Evolutionary conservation across 2,797 vertebrate species (phyloP), one percentile per base, ranked within the genome.

Genomic region (Nannoperca obscura): DNA sequence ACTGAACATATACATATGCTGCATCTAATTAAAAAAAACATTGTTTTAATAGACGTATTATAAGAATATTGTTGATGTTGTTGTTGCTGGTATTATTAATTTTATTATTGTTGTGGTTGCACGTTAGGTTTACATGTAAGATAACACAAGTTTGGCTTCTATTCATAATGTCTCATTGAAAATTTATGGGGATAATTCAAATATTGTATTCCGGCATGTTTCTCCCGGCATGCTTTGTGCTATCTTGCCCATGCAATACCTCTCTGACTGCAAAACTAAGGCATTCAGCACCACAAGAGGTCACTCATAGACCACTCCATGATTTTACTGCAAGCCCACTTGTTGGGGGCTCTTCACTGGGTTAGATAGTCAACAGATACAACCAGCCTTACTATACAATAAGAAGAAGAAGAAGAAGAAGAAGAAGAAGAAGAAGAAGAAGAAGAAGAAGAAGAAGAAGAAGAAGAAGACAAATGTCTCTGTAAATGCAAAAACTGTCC

Each of bases 191-290:
- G 20, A 46, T 7, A 50, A 76, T 86, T 85, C 53, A 82, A 80
- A 80, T 52, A 3, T 50, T 71, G 76, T 50, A 44, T 65, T 49
- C 36, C 42, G 22, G 44, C 22, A 40, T 49, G 34, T 55, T 59
- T 71, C 62, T 82, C 83, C 78, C 62, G 3, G 46, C 78, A 84
- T 85, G 83, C 86, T 70, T 86, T 88, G 85, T 40, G 73, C 22
- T 27, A 0, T 50, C 10, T 22, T 17, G 10, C 5, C 19, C 13
- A 3, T 34, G 19, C 53, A 40, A 36, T 15, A 38, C 30, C 34
- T n/a, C 67, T 2, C 38, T 40, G 3, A 17, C 7, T 49, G n/a
- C 70, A 58, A 22, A 63, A 8, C 10, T 46, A 9, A 17, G 5
- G 1, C 38, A 34, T n/a, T 32, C 4, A 34, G 1, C 3, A 60